phyloP scores from a whole-genome alignment of 2,113 vertebrate genomes.

The Mandrillus leucophaeus region DNA sequence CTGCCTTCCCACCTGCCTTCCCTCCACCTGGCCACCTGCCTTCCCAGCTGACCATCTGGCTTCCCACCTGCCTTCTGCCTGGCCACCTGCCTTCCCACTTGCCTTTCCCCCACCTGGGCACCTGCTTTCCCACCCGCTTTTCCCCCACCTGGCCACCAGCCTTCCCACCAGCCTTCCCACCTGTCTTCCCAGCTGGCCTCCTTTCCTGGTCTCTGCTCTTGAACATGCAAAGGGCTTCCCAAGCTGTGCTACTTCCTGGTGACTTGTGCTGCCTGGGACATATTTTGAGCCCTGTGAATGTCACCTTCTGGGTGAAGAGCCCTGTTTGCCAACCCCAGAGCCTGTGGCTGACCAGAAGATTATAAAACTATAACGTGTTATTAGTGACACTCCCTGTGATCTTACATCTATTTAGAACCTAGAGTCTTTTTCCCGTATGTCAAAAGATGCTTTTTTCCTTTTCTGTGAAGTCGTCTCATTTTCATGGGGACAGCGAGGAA shows the following conservation, averaged over 20 bases:
- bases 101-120: fast-evolving
- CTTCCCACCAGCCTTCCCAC: too few relatives aligned
- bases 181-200: not conserved
- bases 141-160: too few relatives aligned
- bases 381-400: not conserved
- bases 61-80: too few relatives aligned
- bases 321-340: not conserved
- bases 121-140: too few relatives aligned
- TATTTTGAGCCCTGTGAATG: not conserved
- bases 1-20: too few relatives aligned
- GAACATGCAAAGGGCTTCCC: not conserved
- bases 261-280: not conserved
- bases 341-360: not conserved
- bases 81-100: too few relatives aligned
- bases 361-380: too few relatives aligned
- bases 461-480: not conserved
- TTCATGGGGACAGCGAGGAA: not conserved
- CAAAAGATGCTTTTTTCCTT: not conserved
- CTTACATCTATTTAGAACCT: not conserved
- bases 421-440: fast-evolving
- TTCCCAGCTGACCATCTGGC: too few relatives aligned
- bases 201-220: not conserved
- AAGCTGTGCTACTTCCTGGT: not conserved
- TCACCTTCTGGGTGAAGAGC: not conserved
- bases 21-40: too few relatives aligned